Base-by-base conservation (phyloP, 2,113 vertebrate genomes). In the Mirounga angustirostris region DNA sequence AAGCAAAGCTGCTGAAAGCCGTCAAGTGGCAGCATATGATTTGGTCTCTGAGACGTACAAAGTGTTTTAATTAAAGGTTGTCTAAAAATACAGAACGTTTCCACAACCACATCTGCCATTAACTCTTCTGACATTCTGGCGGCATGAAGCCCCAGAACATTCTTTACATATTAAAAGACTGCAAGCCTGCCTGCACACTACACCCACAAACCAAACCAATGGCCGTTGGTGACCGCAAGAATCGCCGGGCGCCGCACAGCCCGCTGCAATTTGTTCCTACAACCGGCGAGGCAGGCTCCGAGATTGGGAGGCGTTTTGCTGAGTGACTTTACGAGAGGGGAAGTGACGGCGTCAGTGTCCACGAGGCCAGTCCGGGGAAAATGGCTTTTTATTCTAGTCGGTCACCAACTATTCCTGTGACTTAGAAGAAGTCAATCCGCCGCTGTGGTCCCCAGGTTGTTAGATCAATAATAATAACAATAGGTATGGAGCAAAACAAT, bases 31-130 rank as follows among this genome's bases (percentile, higher is more conserved):
- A 99, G 98, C 98, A 96, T 99, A 98, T 99, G 99, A 99, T 99
- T 99, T 99, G 98, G 99, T 98, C 93, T 86, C 98, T 94, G 95
- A 98, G 98, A 98, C 98, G 98, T 96, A 99, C 98, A 98, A 98
- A 98, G 99, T 97, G 95, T 98, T 98, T 99, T 99, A 99, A 99
- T 99, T 99, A 99, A 99, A 99, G 99, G 99, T 98, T 99, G 99
- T 99, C 99, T 99, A 98, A 99, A 99, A 99, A 99, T 98, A 99
- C 98, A 98, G 98, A 98, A 98, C 98, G 54, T 98, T 98, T 98
- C 97, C 98, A 97, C 98, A 98, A 65, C 98, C 99, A 98, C 98
- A 98, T 99, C 99, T 99, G 99, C 99, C 99, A 99, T 99, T 98
- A 99, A 99, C 98, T 98, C 98, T 98, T 96, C 96, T 98, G 98